phyloP scores from a whole-genome alignment of 1,140 invertebrate genomes.

The Dysdera silvatica region DNA sequence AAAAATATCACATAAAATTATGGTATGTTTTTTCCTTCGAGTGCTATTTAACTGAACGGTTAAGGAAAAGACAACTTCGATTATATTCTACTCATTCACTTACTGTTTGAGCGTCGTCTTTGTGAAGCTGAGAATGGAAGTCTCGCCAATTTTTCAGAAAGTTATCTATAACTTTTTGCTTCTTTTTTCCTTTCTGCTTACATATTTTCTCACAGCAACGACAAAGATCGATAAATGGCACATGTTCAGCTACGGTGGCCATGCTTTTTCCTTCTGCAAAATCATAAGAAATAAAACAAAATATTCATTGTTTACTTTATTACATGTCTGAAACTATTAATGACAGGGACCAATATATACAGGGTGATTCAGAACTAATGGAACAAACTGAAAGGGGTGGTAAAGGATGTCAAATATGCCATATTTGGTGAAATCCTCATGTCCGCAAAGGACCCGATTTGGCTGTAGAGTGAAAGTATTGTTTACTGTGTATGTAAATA shows the following conservation, averaged over 20 bases:
- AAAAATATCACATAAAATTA: background rate
- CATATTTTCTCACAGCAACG: slow-evolving; percentile 50
- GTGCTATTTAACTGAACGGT: slow-evolving; percentile 23
- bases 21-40: slow-evolving; percentile 28
- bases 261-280: too few relatives aligned
- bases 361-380: too few relatives aligned
- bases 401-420: too few relatives aligned
- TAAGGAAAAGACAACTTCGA: slow-evolving; percentile 17
- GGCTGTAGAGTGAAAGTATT: too few relatives aligned
- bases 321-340: too few relatives aligned
- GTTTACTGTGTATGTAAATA: too few relatives aligned
- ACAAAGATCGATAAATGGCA: slow-evolving; percentile 47
- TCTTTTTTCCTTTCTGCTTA: slow-evolving; percentile 45
- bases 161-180: slow-evolving; percentile 47
- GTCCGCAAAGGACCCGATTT: too few relatives aligned
- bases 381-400: too few relatives aligned
- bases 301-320: too few relatives aligned
- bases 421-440: too few relatives aligned
- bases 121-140: slow-evolving; percentile 41
- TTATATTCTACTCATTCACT: slow-evolving; percentile 33
- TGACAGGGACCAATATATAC: too few relatives aligned
- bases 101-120: slow-evolving; percentile 36
- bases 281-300: too few relatives aligned
- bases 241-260: slow-evolving; percentile 24
- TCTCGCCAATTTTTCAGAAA: slow-evolving; percentile 51